These are phyloP conservation scores for Temnothorax nylanderi DNA, from an alignment of 1,140 invertebrate genomes.

Conservation along the genomic window DNA sequence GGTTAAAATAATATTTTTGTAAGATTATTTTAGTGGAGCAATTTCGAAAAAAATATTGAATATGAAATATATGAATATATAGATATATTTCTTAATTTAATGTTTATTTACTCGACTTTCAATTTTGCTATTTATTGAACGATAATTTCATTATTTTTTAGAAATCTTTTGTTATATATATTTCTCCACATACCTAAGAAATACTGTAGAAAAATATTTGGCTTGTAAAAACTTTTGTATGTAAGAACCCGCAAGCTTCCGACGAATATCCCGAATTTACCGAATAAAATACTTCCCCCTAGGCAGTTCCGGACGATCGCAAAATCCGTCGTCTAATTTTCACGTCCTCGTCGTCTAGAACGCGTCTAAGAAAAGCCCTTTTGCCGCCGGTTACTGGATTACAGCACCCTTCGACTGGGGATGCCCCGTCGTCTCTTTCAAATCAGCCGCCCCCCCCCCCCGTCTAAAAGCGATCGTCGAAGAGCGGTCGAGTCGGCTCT, in stretches of 20 bases:
- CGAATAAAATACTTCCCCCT: constrained; percentile 26
- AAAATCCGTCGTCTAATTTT: constrained; percentile 31
- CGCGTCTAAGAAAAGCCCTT: constrained; percentile 34
- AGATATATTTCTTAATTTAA: neutral
- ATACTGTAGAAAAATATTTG: neutral
- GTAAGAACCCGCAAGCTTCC: neutral
- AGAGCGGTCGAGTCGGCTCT: constrained; percentile 61
- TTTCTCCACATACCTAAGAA: neutral
- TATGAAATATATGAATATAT: neutral
- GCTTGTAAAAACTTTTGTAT: neutral
- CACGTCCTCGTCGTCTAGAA: neutral
- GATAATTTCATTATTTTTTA: neutral
- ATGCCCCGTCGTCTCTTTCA: neutral
- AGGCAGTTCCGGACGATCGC: neutral
- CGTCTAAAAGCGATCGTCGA: constrained; percentile 65
- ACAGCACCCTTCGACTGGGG: constrained; percentile 27
- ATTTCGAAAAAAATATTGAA: neutral
- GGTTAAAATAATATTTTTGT: neutral
- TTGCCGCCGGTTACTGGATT: constrained; percentile 36
- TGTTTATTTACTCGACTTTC: neutral
- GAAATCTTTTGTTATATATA: neutral
- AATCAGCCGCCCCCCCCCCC: neutral
- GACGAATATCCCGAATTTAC: neutral
- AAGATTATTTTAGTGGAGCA: neutral
- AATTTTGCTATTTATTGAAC: neutral